Percentiles rank a stretch among this genome's conserved stretches.
Conservation (phyloP, 2,888 invertebrate species). For the Erpobdella octoculata region DNA sequence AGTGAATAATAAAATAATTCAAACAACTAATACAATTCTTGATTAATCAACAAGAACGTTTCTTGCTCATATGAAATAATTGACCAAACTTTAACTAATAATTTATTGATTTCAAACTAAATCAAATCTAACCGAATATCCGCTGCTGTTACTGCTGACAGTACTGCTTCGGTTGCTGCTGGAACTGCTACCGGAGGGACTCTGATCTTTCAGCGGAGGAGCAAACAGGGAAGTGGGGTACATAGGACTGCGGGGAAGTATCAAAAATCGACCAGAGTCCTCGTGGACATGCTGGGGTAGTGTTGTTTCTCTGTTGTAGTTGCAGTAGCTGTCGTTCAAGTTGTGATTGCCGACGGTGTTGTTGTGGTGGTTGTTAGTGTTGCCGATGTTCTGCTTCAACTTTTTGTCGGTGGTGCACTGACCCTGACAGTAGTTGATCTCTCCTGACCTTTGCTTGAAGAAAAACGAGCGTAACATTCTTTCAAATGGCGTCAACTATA, state of each 20-base stretch:
- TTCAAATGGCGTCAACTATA: no score
- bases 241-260: constrained; percentile 7
- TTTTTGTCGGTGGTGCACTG: neutral
- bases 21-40: no score
- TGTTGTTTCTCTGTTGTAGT: neutral
- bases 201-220: constrained; percentile 34
- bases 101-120: no score
- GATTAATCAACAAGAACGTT: no score
- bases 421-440: neutral
- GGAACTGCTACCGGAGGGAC: constrained; percentile 39
- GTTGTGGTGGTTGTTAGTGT: neutral
- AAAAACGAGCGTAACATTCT: no score
- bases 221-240: neutral
- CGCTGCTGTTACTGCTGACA: constrained; percentile 49
- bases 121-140: constrained; percentile 34
- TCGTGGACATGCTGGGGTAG: no score
- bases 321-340: neutral
- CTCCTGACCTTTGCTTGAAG: no score
- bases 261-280: no score
- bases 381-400: neutral
- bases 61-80: no score
- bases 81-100: no score
- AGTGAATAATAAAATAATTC: no score
- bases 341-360: neutral
- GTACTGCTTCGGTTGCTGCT: constrained; percentile 50